Evolutionary conservation across 2,888 invertebrate genomes (phyloP).

Genomic region (Microctonus hyperodae): DNA sequence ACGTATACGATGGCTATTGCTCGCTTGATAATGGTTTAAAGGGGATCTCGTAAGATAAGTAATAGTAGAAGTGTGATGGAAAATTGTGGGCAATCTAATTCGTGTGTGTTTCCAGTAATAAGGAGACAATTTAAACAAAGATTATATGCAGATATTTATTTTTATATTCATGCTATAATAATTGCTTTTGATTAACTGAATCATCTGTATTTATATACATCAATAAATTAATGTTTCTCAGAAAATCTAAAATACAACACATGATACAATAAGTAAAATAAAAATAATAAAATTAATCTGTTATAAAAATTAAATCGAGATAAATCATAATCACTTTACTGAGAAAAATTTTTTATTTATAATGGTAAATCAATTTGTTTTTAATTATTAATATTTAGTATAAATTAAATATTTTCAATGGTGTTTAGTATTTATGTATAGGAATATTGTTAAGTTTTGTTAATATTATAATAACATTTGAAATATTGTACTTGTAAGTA

Average conservation of each 20-base stretch:
- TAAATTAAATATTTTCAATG: too few species aligned
- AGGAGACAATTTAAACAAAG: not conserved
- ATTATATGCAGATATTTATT: not conserved
- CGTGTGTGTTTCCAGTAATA: slow-evolving; percentile 42
- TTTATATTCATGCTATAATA: not conserved
- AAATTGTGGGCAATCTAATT: slow-evolving; percentile 33
- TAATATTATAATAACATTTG: slow-evolving; percentile 34
- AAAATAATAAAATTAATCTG: not conserved
- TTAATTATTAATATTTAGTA: too few species aligned
- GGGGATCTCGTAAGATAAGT: not conserved
- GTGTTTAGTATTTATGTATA: too few species aligned
- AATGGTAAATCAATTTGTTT: too few species aligned
- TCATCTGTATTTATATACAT: not conserved
- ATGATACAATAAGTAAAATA: not conserved
- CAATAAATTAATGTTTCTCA: not conserved
- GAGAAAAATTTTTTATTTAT: too few species aligned
- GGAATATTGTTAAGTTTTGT: too few species aligned
- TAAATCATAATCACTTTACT: too few species aligned
- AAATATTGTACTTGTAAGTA: slow-evolving; percentile 35
- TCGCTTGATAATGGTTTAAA: slow-evolving; percentile 24
- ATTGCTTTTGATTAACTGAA: not conserved
- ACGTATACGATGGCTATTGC: slow-evolving; percentile 23
- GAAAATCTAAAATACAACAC: not conserved
- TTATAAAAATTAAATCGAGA: too few species aligned
- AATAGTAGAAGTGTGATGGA: slow-evolving; percentile 11